phyloP scores from a whole-genome alignment of 2,797 vertebrate species.

The Triplophysa yarkandensis region DNA sequence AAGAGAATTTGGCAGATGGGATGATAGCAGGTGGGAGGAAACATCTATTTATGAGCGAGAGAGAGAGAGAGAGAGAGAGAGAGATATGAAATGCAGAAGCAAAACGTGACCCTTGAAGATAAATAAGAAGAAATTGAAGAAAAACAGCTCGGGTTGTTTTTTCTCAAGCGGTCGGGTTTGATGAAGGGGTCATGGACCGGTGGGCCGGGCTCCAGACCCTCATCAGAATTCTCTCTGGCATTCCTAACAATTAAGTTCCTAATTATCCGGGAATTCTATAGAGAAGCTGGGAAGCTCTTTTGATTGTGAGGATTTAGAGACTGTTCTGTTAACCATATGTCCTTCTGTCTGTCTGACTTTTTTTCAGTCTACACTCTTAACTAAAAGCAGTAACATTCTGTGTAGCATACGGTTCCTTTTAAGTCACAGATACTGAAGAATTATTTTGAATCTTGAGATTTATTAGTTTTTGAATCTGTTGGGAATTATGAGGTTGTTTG shows the following conservation, averaged over 20 bases:
- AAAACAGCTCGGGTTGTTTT: conserved; percentile 12
- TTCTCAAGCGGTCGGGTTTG: conserved; percentile 29
- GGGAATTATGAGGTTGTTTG: no score
- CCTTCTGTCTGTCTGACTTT: conserved; percentile 20
- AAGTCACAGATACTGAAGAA: background rate
- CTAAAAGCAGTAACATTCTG: background rate
- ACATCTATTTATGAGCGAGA: conserved; percentile 32
- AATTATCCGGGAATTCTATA: conserved; percentile 58
- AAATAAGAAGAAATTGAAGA: conserved; percentile 33
- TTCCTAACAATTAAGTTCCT: conserved; percentile 58
- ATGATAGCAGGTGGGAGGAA: conserved; percentile 19
- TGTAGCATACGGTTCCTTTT: background rate
- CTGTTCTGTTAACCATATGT: conserved; percentile 49
- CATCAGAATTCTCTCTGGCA: conserved; percentile 54
- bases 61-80: conserved; percentile 15
- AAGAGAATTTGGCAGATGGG: conserved; percentile 36
- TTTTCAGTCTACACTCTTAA: background rate
- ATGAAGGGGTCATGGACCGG: conserved; percentile 47
- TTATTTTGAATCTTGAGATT: background rate
- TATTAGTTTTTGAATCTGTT: no score
- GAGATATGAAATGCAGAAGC: conserved; percentile 24
- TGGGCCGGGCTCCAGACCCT: conserved; percentile 37
- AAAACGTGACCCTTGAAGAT: conserved; percentile 10
- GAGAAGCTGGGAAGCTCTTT: conserved; percentile 45
- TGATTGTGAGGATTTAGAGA: conserved; percentile 42